A percentile compares a stretch with the other conserved stretches of the same genome.
These are phyloP conservation scores for Xiphydria camelus DNA, from an alignment of 2,888 invertebrate species.

Conservation along the genomic window DNA sequence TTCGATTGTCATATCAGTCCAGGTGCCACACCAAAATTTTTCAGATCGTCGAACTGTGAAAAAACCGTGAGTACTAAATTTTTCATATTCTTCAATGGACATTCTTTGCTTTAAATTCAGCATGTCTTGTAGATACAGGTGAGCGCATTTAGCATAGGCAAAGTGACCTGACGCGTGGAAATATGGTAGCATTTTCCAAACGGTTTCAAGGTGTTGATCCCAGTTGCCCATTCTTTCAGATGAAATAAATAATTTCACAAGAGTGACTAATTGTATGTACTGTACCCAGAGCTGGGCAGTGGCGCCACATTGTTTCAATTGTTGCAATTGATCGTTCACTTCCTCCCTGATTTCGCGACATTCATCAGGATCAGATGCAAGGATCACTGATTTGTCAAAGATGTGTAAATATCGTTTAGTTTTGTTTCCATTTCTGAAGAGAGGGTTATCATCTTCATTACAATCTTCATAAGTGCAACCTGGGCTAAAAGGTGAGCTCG, in stretches of 20 bases:
- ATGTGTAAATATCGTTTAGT: no score
- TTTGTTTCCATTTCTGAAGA: no score
- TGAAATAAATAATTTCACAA: no score
- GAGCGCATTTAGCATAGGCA: conserved; percentile 34
- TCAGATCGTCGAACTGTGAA: conserved; percentile 25
- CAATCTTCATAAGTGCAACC: conserved; percentile 14
- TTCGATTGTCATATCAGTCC: no score
- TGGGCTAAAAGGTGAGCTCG: conserved; percentile 26
- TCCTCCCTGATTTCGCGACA: no score
- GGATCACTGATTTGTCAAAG: no score
- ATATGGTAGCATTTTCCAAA: conserved; percentile 31
- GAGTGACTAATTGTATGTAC: conserved; percentile 17
- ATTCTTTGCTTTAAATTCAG: conserved; percentile 15
- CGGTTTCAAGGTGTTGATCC: conserved; percentile 26
- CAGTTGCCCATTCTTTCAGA: conserved; percentile 34
- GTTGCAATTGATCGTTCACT: no score
- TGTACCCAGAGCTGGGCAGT: conserved; percentile 19
- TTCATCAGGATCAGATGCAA: no score
- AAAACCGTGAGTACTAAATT: conserved; percentile 19
- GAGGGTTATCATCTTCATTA: no score
- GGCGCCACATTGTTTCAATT: no score
- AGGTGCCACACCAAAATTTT: conserved; percentile 27
- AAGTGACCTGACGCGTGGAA: conserved; percentile 41
- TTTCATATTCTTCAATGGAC: conserved; percentile 17
- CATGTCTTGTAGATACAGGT: conserved; percentile 42